phyloP scores from a whole-genome alignment of 2,113 vertebrate genomes.

The Entelurus aequoreus region DNA sequence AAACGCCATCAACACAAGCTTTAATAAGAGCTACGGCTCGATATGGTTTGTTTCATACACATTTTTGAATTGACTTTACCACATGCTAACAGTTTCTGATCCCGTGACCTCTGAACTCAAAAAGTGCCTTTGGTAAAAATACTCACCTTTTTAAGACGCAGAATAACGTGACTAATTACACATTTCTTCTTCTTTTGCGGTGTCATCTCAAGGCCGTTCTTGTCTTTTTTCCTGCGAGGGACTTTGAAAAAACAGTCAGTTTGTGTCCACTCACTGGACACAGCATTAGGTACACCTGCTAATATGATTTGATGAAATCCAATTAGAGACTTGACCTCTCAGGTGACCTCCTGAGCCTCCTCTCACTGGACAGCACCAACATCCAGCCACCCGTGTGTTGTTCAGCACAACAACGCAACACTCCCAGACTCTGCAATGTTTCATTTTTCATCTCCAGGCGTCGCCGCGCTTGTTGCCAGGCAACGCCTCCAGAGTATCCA shows the following conservation, averaged over 20 bases:
- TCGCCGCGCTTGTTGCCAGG: conserved; percentile 46
- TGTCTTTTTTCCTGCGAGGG: neutral
- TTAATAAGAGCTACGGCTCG: too few species aligned
- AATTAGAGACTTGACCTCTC: neutral
- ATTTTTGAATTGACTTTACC: too few species aligned
- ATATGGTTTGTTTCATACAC: too few species aligned
- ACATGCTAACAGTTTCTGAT: too few species aligned
- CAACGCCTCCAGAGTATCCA: conserved; percentile 27
- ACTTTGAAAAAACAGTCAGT: neutral
- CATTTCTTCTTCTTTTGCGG: conserved; percentile 1
- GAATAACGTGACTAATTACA: neutral
- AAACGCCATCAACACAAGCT: too few species aligned
- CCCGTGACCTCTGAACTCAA: neutral
- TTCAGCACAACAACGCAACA: neutral
- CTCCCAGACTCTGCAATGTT: neutral
- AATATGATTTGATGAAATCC: neutral
- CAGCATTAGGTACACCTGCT: neutral
- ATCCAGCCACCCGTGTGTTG: neutral
- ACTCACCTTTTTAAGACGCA: conserved; percentile 34
- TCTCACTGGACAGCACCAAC: neutral
- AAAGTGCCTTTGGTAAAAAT: neutral
- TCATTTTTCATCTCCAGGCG: conserved; percentile 4
- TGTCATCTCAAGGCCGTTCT: neutral
- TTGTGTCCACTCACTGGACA: neutral
- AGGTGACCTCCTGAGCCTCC: neutral